Conservation (phyloP, 2,113 vertebrate species). For the Chrysemys picta region DNA sequence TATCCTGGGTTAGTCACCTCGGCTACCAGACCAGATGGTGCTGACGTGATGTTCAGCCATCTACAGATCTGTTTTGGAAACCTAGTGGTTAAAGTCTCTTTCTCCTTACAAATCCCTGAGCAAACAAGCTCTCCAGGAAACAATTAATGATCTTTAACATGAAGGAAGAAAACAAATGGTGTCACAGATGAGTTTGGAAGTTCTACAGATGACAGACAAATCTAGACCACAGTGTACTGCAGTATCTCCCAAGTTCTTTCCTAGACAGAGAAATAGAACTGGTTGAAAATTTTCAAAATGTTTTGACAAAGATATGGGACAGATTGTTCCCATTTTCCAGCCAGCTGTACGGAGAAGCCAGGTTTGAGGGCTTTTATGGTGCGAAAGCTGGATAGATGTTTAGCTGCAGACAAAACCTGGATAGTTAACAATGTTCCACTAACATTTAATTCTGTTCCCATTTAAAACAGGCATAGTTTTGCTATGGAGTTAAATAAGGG, state of each 20-base stretch:
- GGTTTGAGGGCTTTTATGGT: not conserved
- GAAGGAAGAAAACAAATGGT: conserved; percentile 15
- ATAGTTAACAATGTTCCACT: not conserved
- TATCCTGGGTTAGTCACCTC: not conserved
- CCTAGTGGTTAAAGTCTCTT: conserved; percentile 13
- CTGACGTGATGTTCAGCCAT: conserved; percentile 26
- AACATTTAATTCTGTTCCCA: not conserved
- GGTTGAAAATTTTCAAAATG: not conserved
- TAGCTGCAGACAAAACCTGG: not conserved
- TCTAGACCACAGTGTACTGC: not conserved
- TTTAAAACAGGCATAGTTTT: not conserved
- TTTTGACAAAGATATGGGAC: not conserved
- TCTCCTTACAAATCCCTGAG: not conserved
- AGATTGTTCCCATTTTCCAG: not conserved
- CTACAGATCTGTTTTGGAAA: conserved; percentile 1
- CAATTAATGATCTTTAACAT: conserved; percentile 31
- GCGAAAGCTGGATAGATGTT: not conserved
- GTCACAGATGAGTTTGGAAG: not conserved
- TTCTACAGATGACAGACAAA: not conserved
- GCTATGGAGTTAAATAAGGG: not conserved
- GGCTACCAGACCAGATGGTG: not conserved
- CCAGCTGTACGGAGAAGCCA: not conserved
- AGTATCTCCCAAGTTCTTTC: not conserved
- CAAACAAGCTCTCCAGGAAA: conserved; percentile 21
- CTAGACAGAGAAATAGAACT: not conserved